Evolutionary conservation across 2,888 invertebrate species (phyloP), one percentile per base, ranked within the genome.

Genomic region (Spisula subtruncata): DNA sequence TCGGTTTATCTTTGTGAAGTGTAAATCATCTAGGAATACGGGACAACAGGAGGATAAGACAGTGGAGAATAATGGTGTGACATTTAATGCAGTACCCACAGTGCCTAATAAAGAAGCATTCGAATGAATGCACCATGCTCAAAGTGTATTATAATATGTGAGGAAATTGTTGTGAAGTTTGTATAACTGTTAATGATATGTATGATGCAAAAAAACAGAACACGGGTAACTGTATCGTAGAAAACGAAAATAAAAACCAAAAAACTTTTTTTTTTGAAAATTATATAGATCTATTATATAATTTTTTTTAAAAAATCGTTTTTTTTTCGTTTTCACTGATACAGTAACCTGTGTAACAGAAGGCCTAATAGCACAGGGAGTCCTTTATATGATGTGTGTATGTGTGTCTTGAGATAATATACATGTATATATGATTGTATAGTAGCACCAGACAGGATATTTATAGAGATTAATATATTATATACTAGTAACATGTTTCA

Each of bases 1-100:
- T 90, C 97, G 98, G 54, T 99, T 99, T 96, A 99, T 99, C 0
- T 85, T 85, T 80, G 98, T 99, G 96, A 97, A 98, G 83, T 99
- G 99, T 96, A 90, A 90, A 46, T 87, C 90, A 12, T 80, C 88
- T 2, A 82, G 85, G 32, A 85, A 85, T 32, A 85, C 80, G 2
- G 56, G 85, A 10, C 32, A 79, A 29, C 0, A n/a, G 8, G 32
- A 82, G 51, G 87, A 91, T 90, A 81, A 93, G 48, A 94, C 94
- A 32, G 92, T 94, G 14, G 94, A 93, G 8, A 95, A 95, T 89
- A 95, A 95, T 88, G 95, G 95, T 18, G 86, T 95, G 5, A 94
- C 94, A 84, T 94, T 94, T 71, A 93, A 94, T 90, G 95, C 95
- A 16, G 87, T 95, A 84, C 94, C 94, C 16, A 93, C 94, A 4